Base-by-base conservation (phyloP, 2,888 invertebrate genomes). In the Syrphus vitripennis region DNA sequence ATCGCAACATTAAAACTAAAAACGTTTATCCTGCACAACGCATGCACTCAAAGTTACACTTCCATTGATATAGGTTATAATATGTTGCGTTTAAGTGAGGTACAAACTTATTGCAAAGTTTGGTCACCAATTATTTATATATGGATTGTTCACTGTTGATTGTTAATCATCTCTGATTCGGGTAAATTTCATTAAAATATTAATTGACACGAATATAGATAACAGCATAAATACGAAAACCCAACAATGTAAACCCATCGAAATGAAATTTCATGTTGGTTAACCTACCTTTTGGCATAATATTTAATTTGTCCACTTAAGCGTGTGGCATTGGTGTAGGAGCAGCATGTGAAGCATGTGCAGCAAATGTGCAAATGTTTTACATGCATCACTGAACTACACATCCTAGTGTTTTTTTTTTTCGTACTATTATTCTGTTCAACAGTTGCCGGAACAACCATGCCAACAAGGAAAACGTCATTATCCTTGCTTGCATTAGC, bases 201-300 rank as follows among this genome's bases (percentile, higher is more conserved):
- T 86, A 82, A 84, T 81, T 77, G 81, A 77, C 81, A 77, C 53
- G 48, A 48, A 57, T 21, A 57, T 29, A 74, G 40, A 50, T 50
- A 48, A 40, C 57, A 40, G 34, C 24, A 72, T 45, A 45, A 31
- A 65, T 67, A 55, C 16, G n/a, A 14, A 42, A 40, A 40, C 14
- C 40, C 12, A 9, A 31, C 24, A 40, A 7, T 55, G 65, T 37
- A 55, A 78, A n/a, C n/a, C 57, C 48, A 42, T 57, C 50, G n/a
- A 71, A 81, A 81, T 76, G 71, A 67, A 71, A 81, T 81, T 82
- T 65, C 72, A 67, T 71, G 81, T 16, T 76, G 84, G 84, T 81
- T 76, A 76, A 71, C 84, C 84, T 55, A 48, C 45, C 67, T 61
- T 84, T 71, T 72, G 61, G 71, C 42, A 67, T 76, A 81, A 77